phyloP scores from a whole-genome alignment of 2,888 invertebrate species.

The Pimpla rufipes region DNA sequence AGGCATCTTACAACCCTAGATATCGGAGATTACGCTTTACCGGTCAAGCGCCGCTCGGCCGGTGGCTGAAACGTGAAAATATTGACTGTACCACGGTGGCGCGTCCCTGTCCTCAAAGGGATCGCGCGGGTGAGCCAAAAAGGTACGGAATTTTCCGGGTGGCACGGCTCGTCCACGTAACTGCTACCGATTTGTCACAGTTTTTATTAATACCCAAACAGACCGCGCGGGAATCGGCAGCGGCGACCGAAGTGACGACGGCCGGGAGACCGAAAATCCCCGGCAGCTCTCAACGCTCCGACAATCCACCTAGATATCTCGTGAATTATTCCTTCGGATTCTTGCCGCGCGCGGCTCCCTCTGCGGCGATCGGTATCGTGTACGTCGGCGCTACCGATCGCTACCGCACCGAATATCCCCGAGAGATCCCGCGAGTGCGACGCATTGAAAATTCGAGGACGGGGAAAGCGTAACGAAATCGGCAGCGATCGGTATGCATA shows the following conservation, averaged over 20 bases:
- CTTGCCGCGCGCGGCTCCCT: background rate
- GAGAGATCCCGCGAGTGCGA: constrained; percentile 11
- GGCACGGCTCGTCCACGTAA: constrained; percentile 25
- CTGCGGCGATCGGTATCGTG: constrained; percentile 51
- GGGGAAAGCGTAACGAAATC: constrained; percentile 32
- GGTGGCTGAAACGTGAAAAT: constrained; percentile 57
- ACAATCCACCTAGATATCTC: constrained; percentile 20
- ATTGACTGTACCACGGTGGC: constrained; percentile 43
- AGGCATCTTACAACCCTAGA: constrained; percentile 74
- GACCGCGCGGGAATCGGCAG: background rate
- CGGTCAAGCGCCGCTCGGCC: constrained; percentile 49
- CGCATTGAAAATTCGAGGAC: constrained; percentile 40
- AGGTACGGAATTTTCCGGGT: constrained; percentile 30
- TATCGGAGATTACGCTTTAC: constrained; percentile 75
- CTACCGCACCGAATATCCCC: constrained; percentile 42
- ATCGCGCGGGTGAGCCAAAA: background rate
- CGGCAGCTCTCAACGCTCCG: constrained; percentile 13
- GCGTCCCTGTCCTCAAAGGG: background rate
- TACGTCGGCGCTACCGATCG: constrained; percentile 30
- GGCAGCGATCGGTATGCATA: constrained; percentile 15
- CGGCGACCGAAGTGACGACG: constrained; percentile 6
- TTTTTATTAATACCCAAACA: constrained; percentile 57
- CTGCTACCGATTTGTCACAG: constrained; percentile 60
- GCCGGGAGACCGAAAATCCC: constrained; percentile 32
- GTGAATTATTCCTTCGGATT: constrained; percentile 51